These are phyloP conservation scores for Gallirallus australis DNA, from an alignment of 2,797 vertebrate genomes.

Conservation along the genomic window DNA sequence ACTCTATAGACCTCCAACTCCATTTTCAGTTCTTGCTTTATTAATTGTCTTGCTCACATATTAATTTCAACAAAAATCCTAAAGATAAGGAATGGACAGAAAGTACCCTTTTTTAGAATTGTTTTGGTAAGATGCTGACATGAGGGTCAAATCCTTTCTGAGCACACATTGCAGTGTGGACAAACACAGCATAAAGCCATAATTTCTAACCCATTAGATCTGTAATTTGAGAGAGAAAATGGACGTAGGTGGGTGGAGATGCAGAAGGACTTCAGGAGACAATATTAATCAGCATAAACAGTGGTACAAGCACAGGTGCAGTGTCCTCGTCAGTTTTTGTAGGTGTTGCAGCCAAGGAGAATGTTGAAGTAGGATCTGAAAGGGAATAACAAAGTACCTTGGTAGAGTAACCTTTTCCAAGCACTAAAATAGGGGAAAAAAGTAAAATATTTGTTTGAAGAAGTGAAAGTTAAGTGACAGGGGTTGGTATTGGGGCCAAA, in stretches of 20 bases:
- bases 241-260: background rate
- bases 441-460: background rate
- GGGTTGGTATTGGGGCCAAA: background rate
- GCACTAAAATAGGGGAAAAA: background rate
- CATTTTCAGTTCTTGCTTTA: background rate
- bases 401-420: background rate
- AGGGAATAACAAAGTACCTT: background rate
- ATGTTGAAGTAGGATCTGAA: background rate
- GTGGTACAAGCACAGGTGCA: background rate
- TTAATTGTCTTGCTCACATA: background rate
- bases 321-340: background rate
- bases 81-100: background rate
- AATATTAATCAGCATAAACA: background rate
- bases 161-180: background rate
- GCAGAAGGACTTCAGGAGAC: background rate
- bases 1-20: background rate
- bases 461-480: background rate
- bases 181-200: background rate
- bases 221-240: background rate
- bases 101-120: background rate
- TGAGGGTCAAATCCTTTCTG: background rate
- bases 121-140: constrained; percentile 1
- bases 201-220: background rate
- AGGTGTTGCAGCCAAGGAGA: background rate
- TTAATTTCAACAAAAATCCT: constrained; percentile 9